phyloP scores from a whole-genome alignment of 2,888 invertebrate species.

The Pandemis cinnamomeana region DNA sequence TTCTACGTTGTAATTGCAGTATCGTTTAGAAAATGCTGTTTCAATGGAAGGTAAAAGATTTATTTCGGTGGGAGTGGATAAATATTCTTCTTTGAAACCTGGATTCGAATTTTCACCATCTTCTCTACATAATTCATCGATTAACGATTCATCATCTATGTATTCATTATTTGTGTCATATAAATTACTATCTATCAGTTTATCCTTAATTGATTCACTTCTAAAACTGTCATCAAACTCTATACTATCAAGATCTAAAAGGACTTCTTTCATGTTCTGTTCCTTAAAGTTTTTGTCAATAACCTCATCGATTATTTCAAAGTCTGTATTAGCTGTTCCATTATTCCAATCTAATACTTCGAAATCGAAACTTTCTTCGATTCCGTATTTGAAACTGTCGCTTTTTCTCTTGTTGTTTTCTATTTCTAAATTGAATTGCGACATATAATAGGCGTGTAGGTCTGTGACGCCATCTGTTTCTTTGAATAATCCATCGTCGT shows the following conservation, averaged over 20 bases:
- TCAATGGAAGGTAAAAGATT: slow-evolving; percentile 77
- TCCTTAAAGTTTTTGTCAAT: slow-evolving; percentile 73
- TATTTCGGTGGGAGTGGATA: slow-evolving; percentile 62
- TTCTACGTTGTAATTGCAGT: slow-evolving; percentile 65
- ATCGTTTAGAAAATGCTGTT: slow-evolving; percentile 75
- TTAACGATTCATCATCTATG: slow-evolving; percentile 78
- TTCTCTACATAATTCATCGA: slow-evolving; percentile 79
- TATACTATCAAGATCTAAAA: slow-evolving; percentile 74
- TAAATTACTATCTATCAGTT: slow-evolving; percentile 51
- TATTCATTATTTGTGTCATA: slow-evolving; percentile 71
- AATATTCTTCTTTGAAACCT: slow-evolving; percentile 69
- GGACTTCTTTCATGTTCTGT: slow-evolving; percentile 78
- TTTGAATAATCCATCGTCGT: slow-evolving; percentile 71
- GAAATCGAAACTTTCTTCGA: slow-evolving; percentile 78
- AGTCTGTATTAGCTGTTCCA: slow-evolving; percentile 56
- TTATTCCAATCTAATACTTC: slow-evolving; percentile 72
- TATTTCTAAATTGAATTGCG: slow-evolving; percentile 79
- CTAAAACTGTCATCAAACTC: slow-evolving; percentile 72
- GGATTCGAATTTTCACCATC: slow-evolving; percentile 68
- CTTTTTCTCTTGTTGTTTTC: slow-evolving; percentile 67
- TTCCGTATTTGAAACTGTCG: slow-evolving; percentile 72
- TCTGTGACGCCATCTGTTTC: slow-evolving; percentile 73
- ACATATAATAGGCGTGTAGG: slow-evolving; percentile 80
- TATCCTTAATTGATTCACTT: slow-evolving; percentile 55
- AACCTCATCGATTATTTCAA: slow-evolving; percentile 73